phyloP scores from a whole-genome alignment of 1,140 invertebrate species.

The Agrilus planipennis region DNA sequence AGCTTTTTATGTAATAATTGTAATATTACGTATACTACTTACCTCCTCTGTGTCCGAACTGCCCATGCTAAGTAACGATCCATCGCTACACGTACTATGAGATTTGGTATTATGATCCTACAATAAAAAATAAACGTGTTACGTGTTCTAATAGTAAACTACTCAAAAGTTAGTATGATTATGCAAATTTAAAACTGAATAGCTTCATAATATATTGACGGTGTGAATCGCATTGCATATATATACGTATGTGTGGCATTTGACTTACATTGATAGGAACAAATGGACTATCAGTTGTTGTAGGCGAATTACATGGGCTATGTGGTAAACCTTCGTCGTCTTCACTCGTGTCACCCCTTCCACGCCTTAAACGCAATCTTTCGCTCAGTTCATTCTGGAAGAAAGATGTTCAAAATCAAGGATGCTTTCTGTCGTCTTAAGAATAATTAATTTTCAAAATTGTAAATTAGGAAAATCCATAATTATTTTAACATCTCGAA shows the following conservation, averaged over 20 bases:
- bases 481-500: no score
- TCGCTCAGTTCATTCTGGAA: conserved; percentile 50
- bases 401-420: no score
- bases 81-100: conserved; percentile 59
- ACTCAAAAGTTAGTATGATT: no score
- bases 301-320: conserved; percentile 47
- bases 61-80: conserved; percentile 56
- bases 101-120: conserved; percentile 44
- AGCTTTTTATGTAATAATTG: no score
- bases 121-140: conserved; percentile 17
- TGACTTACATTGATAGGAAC: conserved; percentile 41
- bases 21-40: no score
- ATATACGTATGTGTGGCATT: not conserved
- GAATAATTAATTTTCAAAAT: no score
- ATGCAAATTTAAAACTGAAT: no score
- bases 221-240: not conserved
- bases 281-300: conserved; percentile 33
- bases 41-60: conserved; percentile 58
- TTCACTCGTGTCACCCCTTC: conserved; percentile 37
- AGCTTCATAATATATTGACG: not conserved
- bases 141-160: no score
- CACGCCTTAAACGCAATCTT: conserved; percentile 41
- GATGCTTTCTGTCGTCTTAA: no score
- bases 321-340: conserved; percentile 52
- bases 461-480: no score